These are phyloP conservation scores for Drosophila nigricruria DNA, from an alignment of 2,888 invertebrate species.

Conservation along the genomic window DNA sequence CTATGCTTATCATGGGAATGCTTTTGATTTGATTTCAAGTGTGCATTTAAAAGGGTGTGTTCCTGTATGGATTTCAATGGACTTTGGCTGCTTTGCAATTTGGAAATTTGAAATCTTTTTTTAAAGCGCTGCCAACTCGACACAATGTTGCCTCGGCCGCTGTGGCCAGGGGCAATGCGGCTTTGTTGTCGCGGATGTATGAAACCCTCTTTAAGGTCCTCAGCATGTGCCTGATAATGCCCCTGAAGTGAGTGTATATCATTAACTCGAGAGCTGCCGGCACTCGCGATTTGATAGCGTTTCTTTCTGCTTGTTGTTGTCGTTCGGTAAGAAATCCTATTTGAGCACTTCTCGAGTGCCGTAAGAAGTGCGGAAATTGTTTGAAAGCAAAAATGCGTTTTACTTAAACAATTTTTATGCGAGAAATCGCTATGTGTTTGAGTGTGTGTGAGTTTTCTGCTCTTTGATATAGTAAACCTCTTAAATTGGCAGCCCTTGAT, in stretches of 20 bases:
- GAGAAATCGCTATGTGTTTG: slow-evolving; percentile 1
- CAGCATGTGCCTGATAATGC: slow-evolving; percentile 68
- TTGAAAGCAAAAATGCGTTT: slow-evolving; percentile 73
- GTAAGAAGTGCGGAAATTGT: slow-evolving; percentile 69
- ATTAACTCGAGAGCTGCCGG: slow-evolving; percentile 75
- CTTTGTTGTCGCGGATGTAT: slow-evolving; percentile 45
- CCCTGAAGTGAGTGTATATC: slow-evolving; percentile 81
- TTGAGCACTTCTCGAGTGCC: slow-evolving; percentile 50
- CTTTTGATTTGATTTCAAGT: slow-evolving; percentile 62
- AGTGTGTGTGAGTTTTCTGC: not conserved
- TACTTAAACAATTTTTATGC: slow-evolving; percentile 34
- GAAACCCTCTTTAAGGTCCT: slow-evolving; percentile 57
- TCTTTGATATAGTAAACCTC: slow-evolving; percentile 47
- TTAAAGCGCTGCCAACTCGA: slow-evolving; percentile 69
- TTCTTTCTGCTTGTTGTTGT: slow-evolving; percentile 35
- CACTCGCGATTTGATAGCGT: slow-evolving; percentile 77
- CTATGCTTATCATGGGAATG: slow-evolving; percentile 58
- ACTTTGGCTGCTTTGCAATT: slow-evolving; percentile 48
- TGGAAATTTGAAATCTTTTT: slow-evolving; percentile 25
- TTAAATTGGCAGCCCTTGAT: slow-evolving; percentile 3
- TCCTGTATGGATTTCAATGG: slow-evolving; percentile 53
- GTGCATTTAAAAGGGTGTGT: slow-evolving; percentile 67
- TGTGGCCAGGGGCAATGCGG: slow-evolving; percentile 18
- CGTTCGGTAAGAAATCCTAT: slow-evolving; percentile 57
- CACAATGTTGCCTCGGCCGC: slow-evolving; percentile 70